A percentile compares a stretch with the other conserved stretches of the same genome.
Evolutionary conservation across 2,888 invertebrate genomes (phyloP).

Genomic region (Parnassius mnemosyne): DNA sequence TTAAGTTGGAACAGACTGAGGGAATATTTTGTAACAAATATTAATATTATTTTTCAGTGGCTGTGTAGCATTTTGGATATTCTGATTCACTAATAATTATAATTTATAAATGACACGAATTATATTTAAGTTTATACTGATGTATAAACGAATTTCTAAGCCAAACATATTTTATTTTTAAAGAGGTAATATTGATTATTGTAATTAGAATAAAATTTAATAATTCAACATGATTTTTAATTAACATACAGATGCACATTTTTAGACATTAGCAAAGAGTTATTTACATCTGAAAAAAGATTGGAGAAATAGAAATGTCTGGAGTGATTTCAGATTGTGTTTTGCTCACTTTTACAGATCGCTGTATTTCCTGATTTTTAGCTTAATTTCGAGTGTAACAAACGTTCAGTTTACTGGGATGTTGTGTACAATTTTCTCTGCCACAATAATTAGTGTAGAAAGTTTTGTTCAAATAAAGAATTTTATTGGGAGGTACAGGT

Average conservation of each 20-base stretch:
- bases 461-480: conserved; percentile 3
- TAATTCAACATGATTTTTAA: neutral
- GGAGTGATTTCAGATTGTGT: neutral
- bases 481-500: conserved; percentile 23
- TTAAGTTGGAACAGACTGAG: too few relatives aligned
- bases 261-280: neutral
- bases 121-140: too few relatives aligned
- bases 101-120: too few relatives aligned
- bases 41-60: too few relatives aligned
- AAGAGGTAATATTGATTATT: neutral
- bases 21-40: too few relatives aligned
- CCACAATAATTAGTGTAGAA: conserved; percentile 6
- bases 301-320: neutral
- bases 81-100: too few relatives aligned
- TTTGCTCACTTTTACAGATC: neutral
- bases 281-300: neutral
- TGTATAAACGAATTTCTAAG: neutral
- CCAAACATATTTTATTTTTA: neutral
- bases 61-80: too few relatives aligned
- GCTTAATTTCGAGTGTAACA: conserved; percentile 6
- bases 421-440: conserved; percentile 4
- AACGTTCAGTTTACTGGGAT: neutral
- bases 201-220: neutral
- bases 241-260: neutral
- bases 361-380: conserved; percentile 17